phyloP scores from a whole-genome alignment of 2,797 vertebrate genomes.

The Erethizon dorsatum region DNA sequence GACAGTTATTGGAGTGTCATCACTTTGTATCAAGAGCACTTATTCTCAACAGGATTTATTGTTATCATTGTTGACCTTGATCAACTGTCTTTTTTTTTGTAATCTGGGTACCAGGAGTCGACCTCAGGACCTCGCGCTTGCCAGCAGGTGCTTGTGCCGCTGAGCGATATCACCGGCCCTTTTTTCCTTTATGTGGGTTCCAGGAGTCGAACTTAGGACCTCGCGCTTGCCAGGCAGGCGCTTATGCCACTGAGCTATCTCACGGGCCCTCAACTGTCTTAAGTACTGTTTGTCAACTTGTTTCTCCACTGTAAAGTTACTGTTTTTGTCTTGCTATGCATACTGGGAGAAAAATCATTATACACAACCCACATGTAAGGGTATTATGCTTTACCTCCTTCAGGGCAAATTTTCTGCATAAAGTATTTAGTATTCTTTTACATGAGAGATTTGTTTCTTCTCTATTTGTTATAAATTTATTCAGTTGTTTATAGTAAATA shows the following conservation, averaged over 20 bases:
- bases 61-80: background rate
- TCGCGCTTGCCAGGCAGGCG: too few relatives aligned
- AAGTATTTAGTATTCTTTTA: conserved; percentile 38
- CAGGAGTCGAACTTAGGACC: too few relatives aligned
- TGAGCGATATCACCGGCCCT: too few relatives aligned
- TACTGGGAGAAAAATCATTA: background rate
- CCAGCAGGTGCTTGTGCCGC: too few relatives aligned
- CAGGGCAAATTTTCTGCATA: background rate
- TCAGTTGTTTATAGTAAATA: conserved; percentile 16
- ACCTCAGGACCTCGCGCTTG: too few relatives aligned
- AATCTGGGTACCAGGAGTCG: too few relatives aligned
- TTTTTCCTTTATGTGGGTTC: too few relatives aligned
- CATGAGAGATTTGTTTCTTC: background rate
- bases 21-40: background rate
- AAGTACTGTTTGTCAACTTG: background rate
- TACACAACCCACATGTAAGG: background rate
- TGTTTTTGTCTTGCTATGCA: background rate
- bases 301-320: background rate
- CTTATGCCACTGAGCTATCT: too few relatives aligned
- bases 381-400: background rate
- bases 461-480: background rate
- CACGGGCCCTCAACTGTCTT: background rate
- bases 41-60: background rate
- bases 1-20: conserved; percentile 13
- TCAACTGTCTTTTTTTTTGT: background rate